These are phyloP conservation scores for Ennomos fuscantarius DNA, from an alignment of 2,888 invertebrate genomes.

Conservation along the genomic window DNA sequence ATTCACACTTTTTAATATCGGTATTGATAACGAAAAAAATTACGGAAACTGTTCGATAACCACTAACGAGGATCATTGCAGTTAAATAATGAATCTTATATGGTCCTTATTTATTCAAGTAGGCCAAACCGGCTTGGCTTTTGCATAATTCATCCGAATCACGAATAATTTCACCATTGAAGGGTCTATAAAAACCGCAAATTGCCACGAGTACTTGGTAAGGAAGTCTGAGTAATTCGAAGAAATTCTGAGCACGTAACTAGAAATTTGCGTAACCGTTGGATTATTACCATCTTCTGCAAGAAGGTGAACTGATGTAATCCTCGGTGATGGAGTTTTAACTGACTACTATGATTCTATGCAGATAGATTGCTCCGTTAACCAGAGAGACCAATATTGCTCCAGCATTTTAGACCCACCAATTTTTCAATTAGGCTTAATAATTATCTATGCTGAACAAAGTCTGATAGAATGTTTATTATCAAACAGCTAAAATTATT, in stretches of 20 bases:
- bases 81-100: constrained; percentile 10
- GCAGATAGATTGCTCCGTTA: no score
- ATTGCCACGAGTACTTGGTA: background rate
- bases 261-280: constrained; percentile 5
- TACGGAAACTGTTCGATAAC: background rate
- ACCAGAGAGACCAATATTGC: no score
- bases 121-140: constrained; percentile 2
- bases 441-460: no score
- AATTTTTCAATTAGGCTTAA: no score
- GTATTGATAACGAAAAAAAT: background rate
- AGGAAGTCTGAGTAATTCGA: constrained; percentile 8
- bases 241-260: constrained; percentile 8
- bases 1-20: background rate
- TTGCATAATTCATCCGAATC: constrained; percentile 14
- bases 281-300: background rate
- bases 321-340: background rate
- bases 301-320: background rate
- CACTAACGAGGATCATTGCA: background rate
- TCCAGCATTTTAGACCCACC: no score
- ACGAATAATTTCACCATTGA: constrained; percentile 22
- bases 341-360: no score
- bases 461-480: no score
- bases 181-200: constrained; percentile 26
- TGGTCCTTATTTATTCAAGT: constrained; percentile 18
- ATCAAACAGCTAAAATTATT: no score